Evolutionary conservation across 2,888 invertebrate species (phyloP).

Genomic region (Alviniconcha strummeri): DNA sequence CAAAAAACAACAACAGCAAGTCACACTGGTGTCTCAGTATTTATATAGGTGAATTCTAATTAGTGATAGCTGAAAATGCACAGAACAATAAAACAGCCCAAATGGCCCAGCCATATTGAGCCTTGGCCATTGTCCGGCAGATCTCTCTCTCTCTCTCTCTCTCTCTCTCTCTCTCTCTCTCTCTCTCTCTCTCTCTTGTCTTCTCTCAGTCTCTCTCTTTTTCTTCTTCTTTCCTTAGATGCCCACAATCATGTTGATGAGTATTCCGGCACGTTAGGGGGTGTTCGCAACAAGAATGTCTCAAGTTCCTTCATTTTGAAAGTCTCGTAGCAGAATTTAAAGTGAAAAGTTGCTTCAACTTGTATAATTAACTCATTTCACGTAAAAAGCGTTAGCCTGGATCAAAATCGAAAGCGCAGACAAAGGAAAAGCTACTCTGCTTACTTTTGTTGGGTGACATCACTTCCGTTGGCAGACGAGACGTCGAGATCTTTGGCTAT

Average conservation of each 20-base stretch:
- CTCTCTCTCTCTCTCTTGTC: constrained; percentile 8
- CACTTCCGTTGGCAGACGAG: too few species aligned
- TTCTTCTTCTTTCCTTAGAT: neutral
- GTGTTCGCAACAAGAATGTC: neutral
- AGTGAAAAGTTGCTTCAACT: too few species aligned
- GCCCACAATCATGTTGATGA: neutral
- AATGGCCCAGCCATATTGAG: neutral
- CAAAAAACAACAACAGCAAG: neutral
- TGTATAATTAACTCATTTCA: too few species aligned
- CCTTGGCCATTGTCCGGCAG: neutral
- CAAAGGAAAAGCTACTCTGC: too few species aligned
- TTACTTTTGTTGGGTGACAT: too few species aligned
- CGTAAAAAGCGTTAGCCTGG: too few species aligned
- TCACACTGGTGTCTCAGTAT: neutral
- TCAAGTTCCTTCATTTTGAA: too few species aligned
- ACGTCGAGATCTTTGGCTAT: too few species aligned
- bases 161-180: constrained; percentile 11
- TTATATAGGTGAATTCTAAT: neutral
- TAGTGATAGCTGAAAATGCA: too few species aligned
- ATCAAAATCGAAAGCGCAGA: too few species aligned
- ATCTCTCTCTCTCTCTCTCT: constrained; percentile 6
- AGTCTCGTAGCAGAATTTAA: too few species aligned
- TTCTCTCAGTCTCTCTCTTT: neutral
- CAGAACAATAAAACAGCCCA: neutral
- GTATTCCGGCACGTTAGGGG: neutral